These are phyloP conservation scores for Copsychus sechellarum DNA, from an alignment of 2,113 vertebrate genomes.

Conservation along the genomic window DNA sequence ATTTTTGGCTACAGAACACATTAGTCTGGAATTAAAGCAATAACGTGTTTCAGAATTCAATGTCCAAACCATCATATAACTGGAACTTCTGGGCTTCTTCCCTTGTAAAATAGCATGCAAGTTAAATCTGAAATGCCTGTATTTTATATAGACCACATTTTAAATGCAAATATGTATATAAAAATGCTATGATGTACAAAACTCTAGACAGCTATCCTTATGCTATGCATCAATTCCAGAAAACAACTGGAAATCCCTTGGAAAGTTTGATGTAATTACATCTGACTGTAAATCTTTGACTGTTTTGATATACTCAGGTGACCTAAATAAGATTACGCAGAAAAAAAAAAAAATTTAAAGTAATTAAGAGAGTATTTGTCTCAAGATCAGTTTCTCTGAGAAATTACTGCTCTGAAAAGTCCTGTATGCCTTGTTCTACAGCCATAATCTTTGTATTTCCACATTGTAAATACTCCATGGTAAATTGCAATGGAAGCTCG, in stretches of 20 bases:
- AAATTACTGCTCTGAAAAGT: background rate
- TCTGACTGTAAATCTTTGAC: constrained; percentile 49
- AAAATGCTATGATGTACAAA: background rate
- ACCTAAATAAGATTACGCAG: constrained; percentile 2
- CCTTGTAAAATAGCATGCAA: constrained; percentile 10
- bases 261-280: constrained; percentile 41
- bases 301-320: constrained; percentile 47
- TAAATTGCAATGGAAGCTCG: background rate
- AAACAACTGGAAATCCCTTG: constrained; percentile 47
- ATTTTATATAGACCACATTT: background rate
- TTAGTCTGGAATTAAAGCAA: constrained; percentile 44
- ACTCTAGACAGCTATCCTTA: background rate
- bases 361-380: constrained; percentile 13
- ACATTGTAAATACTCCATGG: background rate
- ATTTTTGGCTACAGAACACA: background rate
- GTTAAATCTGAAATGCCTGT: constrained; percentile 30
- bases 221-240: constrained; percentile 64
- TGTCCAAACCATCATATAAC: background rate
- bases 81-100: background rate
- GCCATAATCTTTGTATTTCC: constrained; percentile 10
- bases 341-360: constrained; percentile 2
- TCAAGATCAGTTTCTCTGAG: constrained; percentile 11
- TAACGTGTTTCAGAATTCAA: constrained; percentile 18
- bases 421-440: constrained; percentile 40
- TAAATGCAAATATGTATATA: constrained; percentile 7